Evolutionary conservation across 2,797 vertebrate genomes (phyloP), one percentile per base, ranked within the genome.

Genomic region (Furcifer pardalis): DNA sequence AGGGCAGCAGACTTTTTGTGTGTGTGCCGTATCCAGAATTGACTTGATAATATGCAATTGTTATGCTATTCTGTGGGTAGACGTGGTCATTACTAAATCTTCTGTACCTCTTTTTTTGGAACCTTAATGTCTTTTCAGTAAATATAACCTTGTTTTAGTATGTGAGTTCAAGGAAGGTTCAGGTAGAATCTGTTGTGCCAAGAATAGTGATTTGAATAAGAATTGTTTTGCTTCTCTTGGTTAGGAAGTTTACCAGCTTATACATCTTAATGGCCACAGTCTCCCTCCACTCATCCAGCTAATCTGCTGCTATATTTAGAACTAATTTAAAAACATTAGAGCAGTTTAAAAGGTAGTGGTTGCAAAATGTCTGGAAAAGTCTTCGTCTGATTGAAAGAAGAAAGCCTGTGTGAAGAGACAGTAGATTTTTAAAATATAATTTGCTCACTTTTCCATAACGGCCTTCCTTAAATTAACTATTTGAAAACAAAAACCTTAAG

Each of bases 281-380:
- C 81, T 86, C 69, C 81, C 32, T 73, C 27, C 52, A n/a, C 75
- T 66, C 73, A 72, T 82, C 63, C 37, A 17, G 4, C 71, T 78
- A 44, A 84, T 63, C 82, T 81, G 9, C 56, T 84, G 15, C 79
- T 75, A 30, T 71, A 84, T 79, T 87, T 84, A 84, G 17, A 77
- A 42, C 49, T 81, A 2, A 85, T 81, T 71, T 60, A 85, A 85
- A n/a, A 81, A 56, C 42, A 42, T n/a, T 63, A 76, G 79, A 75
- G 44, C 42, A 25, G 71, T 62, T 65, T 49, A 66, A 81, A 81
- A 68, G 71, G 21, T 25, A 80, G 7, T 77, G 82, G 82, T 46
- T 75, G 13, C 56, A 49, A 42, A 80, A 59, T 27, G 3, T 72
- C 49, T 75, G 13, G 27, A 52, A 73, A 75, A 75, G 46, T 23